Base-by-base conservation (phyloP, 2,888 invertebrate species). In the Cheilosia vernalis region DNA sequence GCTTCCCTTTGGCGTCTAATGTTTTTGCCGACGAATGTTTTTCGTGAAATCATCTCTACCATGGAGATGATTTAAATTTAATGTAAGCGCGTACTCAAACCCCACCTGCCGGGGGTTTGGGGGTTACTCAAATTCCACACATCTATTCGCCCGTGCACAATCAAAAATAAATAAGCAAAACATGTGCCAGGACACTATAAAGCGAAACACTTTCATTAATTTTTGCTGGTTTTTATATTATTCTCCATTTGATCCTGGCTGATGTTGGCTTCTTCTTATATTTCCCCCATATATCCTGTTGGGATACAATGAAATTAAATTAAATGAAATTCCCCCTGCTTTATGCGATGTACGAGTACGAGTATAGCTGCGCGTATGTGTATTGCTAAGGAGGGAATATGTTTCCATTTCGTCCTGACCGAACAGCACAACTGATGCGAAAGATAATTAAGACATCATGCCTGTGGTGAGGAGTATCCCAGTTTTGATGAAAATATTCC, bases 371-470 rank as follows among this genome's bases (percentile, higher is more conserved):
- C 7, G 24, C 6, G 17, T 30, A 53, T 67, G 53, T 55, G 55
- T 70, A 10, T 58, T 58, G 37, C 47, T n/a, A 7, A 70, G 24
- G 21, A 67, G 27, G 47, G 60, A 24, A 24, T 7, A 24, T 37
- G 19, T 67, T 67, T 67, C 30, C n/a, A 40, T 49, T 60, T 42
- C 47, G 47, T 56, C 58, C 49, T 13, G 37, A 5, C 5, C 37
- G 7, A 4, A n/a, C 44, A 74, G 51, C 64, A 56, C 61, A 44
- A 69, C 44, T 64, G 53, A 84, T 74, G 73, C 30, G 55, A 63
- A 67, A 47, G 74, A 82, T 76, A 82, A 82, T 76, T 82, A 82
- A 76, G 76, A 76, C 64, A 76, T 64, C 70, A 69, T 76, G 47
- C 76, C 53, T 17, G 19, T 53, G 37, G 51, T 56, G 53, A 51